phyloP scores from a whole-genome alignment of 2,888 invertebrate genomes.

The Stegana nigrithorax region DNA sequence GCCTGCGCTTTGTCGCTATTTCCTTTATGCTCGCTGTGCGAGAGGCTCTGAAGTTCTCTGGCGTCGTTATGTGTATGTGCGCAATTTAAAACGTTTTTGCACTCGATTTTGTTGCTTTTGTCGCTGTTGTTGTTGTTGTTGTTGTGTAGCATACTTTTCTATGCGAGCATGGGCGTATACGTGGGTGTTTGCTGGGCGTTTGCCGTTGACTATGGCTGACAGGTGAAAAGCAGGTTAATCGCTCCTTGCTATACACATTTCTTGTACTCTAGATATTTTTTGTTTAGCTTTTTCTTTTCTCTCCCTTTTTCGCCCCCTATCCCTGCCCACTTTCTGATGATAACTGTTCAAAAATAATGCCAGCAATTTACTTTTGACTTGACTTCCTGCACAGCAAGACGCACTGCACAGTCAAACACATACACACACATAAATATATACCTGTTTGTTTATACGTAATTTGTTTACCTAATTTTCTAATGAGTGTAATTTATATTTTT shows the following conservation, averaged over 20 bases:
- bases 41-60: too few relatives aligned
- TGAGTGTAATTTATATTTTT: constrained; percentile 11
- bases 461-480: too few relatives aligned
- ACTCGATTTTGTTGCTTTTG: too few relatives aligned
- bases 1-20: background rate
- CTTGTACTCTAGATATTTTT: background rate
- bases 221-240: constrained; percentile 45
- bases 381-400: too few relatives aligned
- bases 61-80: background rate
- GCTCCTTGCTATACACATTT: constrained; percentile 6
- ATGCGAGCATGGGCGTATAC: too few relatives aligned
- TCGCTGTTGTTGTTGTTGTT: background rate
- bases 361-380: constrained; percentile 23
- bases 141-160: too few relatives aligned
- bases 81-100: background rate
- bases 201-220: background rate
- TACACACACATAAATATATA: too few relatives aligned
- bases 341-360: constrained; percentile 5
- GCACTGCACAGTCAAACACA: constrained; percentile 24
- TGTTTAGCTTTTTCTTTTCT: background rate
- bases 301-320: background rate
- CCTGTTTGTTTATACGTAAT: too few relatives aligned
- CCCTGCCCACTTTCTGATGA: too few relatives aligned
- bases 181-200: background rate
- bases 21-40: background rate